Evolutionary conservation across 37 sponge, comb jelly and placozoan genomes (phyloP).

Genomic region (Chondrilla cf. caribensis): DNA sequence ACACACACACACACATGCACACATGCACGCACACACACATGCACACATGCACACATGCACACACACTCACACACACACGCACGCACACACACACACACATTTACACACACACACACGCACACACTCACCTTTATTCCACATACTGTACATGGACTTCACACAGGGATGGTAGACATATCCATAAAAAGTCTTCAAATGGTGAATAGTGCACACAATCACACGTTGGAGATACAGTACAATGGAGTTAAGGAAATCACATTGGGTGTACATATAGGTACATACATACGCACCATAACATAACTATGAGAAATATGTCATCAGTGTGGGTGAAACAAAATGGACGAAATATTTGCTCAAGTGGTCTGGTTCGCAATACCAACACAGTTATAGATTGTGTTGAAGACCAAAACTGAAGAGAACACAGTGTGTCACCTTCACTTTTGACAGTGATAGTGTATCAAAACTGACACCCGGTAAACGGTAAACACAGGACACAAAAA

Average conservation of each 20-base stretch:
- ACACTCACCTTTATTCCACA: slow-evolving; percentile 71
- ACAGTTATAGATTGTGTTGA: no score
- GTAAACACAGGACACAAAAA: no score
- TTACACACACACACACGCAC: background rate
- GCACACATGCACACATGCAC: background rate
- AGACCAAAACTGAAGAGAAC: no score
- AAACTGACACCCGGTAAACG: no score
- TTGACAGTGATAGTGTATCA: no score
- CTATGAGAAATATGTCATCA: no score
- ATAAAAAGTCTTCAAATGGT: slow-evolving; percentile 65
- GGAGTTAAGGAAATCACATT: slow-evolving; percentile 57
- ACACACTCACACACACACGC: background rate
- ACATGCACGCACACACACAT: slow-evolving; percentile 4
- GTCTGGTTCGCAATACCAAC: no score
- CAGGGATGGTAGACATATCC: slow-evolving; percentile 54
- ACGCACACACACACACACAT: slow-evolving; percentile 1
- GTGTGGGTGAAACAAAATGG: no score
- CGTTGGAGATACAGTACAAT: slow-evolving; percentile 62
- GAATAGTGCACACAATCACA: slow-evolving; percentile 64
- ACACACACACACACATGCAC: background rate
- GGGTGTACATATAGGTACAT: background rate
- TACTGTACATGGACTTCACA: slow-evolving; percentile 63
- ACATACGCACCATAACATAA: background rate
- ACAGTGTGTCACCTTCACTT: no score
- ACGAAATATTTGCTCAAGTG: no score